Conservation (phyloP, 30 jellyfish, hydroid and myxozoan genomes). For the Sanderia malayensis region DNA sequence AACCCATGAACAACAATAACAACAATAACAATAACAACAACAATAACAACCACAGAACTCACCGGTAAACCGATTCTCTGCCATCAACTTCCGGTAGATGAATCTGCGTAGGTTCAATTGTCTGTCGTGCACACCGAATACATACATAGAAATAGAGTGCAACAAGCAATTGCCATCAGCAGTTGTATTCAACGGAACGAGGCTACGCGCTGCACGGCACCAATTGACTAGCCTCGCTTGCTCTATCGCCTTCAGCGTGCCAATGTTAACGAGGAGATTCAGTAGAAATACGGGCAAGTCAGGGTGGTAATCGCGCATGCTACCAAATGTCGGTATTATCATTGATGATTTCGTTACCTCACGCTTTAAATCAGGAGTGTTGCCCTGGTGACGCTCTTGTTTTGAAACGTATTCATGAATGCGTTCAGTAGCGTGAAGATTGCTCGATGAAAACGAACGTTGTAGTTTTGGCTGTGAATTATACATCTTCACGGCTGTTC, state of each 20-base stretch:
- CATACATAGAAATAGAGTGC: constrained; percentile 69
- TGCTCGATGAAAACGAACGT: constrained; percentile 72
- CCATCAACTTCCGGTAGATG: constrained; percentile 33
- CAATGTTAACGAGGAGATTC: constrained; percentile 20
- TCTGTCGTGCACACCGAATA: constrained; percentile 84
- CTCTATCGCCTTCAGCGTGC: constrained; percentile 27
- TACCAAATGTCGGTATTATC: constrained; percentile 56
- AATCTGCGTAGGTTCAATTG: constrained; percentile 40
- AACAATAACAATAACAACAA: no score
- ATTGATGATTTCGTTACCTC: constrained; percentile 81
- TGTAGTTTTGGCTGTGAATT: constrained; percentile 3
- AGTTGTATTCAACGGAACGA: constrained; percentile 58
- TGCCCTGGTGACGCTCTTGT: constrained; percentile 44
- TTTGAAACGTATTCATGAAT: constrained; percentile 50
- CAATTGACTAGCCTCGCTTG: constrained; percentile 52
- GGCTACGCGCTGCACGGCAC: constrained; percentile 59
- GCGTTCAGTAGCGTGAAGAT: constrained; percentile 40
- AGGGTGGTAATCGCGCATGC: neutral
- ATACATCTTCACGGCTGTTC: no score
- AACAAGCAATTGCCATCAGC: constrained; percentile 80
- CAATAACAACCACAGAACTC: no score
- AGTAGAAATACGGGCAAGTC: constrained; percentile 21
- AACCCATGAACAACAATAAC: no score
- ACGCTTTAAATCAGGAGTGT: constrained; percentile 11
- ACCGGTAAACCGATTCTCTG: constrained; percentile 29